Evolutionary conservation across 2,888 invertebrate species (phyloP).

Genomic region (Lasioglossum lativentre): DNA sequence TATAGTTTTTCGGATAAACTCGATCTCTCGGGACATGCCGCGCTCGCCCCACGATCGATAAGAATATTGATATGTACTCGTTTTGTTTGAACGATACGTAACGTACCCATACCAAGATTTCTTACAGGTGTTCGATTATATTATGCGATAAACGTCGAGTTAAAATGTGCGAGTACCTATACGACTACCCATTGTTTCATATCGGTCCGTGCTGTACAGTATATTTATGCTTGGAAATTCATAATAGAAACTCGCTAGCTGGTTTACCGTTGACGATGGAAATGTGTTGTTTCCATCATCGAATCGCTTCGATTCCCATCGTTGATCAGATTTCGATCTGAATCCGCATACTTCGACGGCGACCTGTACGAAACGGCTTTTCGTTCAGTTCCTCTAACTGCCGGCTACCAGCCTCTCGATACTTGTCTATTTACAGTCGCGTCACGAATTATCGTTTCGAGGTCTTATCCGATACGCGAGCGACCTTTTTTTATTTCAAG

Average conservation of each 20-base stretch:
- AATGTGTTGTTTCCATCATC: background rate
- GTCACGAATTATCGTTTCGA: constrained; percentile 32
- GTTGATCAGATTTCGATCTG: background rate
- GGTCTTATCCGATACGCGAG: background rate
- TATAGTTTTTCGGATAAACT: background rate
- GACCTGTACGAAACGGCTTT: background rate
- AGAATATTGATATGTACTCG: background rate
- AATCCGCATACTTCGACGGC: background rate
- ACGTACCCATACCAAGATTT: background rate
- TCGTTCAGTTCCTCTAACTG: background rate
- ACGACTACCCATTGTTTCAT: background rate
- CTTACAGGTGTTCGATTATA: background rate
- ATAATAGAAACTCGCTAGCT: background rate
- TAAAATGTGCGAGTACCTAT: background rate
- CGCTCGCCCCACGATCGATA: background rate
- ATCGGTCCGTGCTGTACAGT: background rate
- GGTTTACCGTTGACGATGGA: background rate
- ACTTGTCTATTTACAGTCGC: constrained; percentile 21
- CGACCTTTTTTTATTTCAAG: constrained; percentile 40
- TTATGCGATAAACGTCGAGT: background rate
- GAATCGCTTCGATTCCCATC: background rate
- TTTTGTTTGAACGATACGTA: background rate
- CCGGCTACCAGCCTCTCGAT: background rate
- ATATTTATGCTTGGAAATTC: background rate
- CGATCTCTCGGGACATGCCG: background rate